phyloP scores from a whole-genome alignment of 2,888 invertebrate species.

The Stegana nigrithorax region DNA sequence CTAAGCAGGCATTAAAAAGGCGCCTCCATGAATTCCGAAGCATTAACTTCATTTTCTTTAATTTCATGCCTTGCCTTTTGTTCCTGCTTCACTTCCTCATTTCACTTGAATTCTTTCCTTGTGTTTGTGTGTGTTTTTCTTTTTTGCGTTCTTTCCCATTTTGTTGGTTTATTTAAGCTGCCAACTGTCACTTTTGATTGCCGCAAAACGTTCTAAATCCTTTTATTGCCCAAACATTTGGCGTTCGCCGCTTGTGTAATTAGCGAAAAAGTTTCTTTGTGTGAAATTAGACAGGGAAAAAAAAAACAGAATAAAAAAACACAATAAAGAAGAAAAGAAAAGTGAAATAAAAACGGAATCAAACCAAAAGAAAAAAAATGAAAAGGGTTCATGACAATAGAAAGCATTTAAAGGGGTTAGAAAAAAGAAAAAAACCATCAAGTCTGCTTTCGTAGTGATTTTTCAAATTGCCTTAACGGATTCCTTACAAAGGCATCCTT shows the following conservation, averaged over 20 bases:
- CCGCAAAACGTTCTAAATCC: slow-evolving; percentile 22
- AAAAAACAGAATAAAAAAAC: background rate
- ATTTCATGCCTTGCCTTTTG: slow-evolving; percentile 22
- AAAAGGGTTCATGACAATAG: too few species aligned
- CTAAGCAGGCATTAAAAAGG: slow-evolving; percentile 1
- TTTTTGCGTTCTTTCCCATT: slow-evolving; percentile 12
- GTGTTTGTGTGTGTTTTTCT: slow-evolving; percentile 19
- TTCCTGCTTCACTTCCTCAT: too few species aligned
- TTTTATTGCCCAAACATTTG: slow-evolving; percentile 19
- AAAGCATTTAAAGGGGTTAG: too few species aligned
- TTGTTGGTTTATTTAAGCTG: slow-evolving; percentile 16
- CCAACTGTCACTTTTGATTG: slow-evolving; percentile 32
- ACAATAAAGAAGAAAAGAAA: background rate
- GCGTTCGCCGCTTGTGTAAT: slow-evolving; percentile 11
- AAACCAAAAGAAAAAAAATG: background rate
- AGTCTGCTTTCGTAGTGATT: too few species aligned
- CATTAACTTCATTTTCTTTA: slow-evolving; percentile 39
- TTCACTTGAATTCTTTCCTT: background rate
- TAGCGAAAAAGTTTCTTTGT: slow-evolving; percentile 11
- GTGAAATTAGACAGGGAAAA: background rate
- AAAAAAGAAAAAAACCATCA: background rate
- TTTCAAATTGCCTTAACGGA: too few species aligned
- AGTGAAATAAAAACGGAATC: background rate
- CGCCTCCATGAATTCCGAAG: slow-evolving; percentile 31
- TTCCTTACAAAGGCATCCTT: too few species aligned